These are phyloP conservation scores for Sebastes steindachneri DNA, from an alignment of 2,797 vertebrate species.

Conservation along the genomic window DNA sequence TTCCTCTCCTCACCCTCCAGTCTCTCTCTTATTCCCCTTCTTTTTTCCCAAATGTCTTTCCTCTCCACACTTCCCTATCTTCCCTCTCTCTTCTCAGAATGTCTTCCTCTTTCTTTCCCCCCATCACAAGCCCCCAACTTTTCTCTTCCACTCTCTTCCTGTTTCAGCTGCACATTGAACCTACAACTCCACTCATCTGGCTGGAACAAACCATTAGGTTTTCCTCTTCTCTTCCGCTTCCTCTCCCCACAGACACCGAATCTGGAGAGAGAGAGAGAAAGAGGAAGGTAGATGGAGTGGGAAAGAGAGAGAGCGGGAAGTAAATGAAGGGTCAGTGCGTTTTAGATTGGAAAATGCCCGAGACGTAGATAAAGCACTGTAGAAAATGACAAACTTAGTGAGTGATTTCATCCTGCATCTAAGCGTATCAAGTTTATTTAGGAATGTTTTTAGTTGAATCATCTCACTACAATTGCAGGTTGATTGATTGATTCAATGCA, in stretches of 20 bases:
- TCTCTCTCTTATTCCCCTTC: not conserved
- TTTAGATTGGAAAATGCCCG: not conserved
- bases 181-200: slow-evolving; percentile 30
- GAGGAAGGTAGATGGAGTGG: not conserved
- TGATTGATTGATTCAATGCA: slow-evolving; percentile 7
- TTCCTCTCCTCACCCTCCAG: not conserved
- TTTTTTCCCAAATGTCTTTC: not conserved
- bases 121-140: not conserved
- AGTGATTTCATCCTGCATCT: not conserved
- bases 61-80: not conserved
- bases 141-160: slow-evolving; percentile 24
- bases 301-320: not conserved
- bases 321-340: not conserved
- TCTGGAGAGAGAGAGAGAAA: not conserved
- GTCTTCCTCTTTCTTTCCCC: not conserved
- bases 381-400: not conserved
- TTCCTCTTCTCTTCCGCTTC: slow-evolving; percentile 57
- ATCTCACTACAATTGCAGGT: not conserved
- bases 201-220: slow-evolving; percentile 34
- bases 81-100: not conserved
- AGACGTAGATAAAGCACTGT: not conserved
- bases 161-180: slow-evolving; percentile 31
- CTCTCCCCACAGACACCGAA: slow-evolving; percentile 36
- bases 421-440: not conserved
- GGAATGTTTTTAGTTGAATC: not conserved